Evolutionary conservation across 2,797 vertebrate genomes (phyloP).

Genomic region (Cossypha heuglini): DNA sequence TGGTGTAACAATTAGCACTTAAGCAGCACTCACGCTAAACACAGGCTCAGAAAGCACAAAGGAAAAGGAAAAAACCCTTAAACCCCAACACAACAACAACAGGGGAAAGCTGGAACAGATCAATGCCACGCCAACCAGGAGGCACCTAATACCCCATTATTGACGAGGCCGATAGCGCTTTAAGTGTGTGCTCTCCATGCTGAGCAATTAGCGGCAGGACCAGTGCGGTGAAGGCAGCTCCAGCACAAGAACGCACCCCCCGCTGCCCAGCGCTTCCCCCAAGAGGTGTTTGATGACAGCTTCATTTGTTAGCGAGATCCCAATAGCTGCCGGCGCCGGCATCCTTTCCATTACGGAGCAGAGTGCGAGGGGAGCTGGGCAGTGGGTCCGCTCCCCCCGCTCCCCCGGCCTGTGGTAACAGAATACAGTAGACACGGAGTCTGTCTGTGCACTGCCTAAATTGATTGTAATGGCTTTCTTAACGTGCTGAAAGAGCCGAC

Average conservation of each 20-base stretch:
- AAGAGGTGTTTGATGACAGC: constrained; percentile 75
- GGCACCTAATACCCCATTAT: constrained; percentile 77
- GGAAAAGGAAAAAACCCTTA: not conserved
- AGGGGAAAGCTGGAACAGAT: constrained; percentile 68
- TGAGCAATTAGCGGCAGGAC: constrained; percentile 74
- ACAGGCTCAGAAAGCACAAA: constrained; percentile 73
- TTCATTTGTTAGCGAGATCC: constrained; percentile 71
- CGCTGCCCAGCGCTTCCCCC: constrained; percentile 52
- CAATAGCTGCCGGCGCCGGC: constrained; percentile 74
- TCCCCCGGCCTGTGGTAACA: constrained; percentile 60
- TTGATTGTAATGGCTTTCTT: constrained; percentile 77
- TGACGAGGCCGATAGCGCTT: constrained; percentile 71
- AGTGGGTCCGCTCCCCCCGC: constrained; percentile 19
- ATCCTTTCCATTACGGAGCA: constrained; percentile 73
- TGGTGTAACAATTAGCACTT: constrained; percentile 84
- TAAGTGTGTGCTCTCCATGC: constrained; percentile 67
- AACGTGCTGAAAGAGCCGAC: constrained; percentile 65
- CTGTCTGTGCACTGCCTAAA: constrained; percentile 74
- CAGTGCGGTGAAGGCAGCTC: constrained; percentile 65
- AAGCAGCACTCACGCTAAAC: constrained; percentile 80
- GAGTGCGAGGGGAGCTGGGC: constrained; percentile 59
- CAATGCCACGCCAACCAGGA: constrained; percentile 68
- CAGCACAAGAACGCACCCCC: not conserved
- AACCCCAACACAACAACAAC: constrained; percentile 55
- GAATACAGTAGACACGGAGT: constrained; percentile 75